Percentiles rank a stretch among this genome's conserved stretches.
These are phyloP conservation scores for Papilio protenor DNA, from an alignment of 2,888 invertebrate genomes.

Conservation along the genomic window DNA sequence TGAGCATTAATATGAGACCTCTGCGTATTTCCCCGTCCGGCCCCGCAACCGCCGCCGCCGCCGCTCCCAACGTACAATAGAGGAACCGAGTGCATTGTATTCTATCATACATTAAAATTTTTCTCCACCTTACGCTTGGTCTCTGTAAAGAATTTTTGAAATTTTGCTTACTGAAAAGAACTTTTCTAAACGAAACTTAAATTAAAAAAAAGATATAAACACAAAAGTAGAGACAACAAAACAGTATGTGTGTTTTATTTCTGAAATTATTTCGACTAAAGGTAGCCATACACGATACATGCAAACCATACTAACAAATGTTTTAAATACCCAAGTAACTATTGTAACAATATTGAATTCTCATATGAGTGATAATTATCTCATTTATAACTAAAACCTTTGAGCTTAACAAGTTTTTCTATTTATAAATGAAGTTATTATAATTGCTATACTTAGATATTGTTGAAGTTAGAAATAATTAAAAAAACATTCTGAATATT, in stretches of 20 bases:
- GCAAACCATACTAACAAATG: not conserved
- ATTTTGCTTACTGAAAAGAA: conserved; percentile 18
- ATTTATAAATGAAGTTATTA: too few species aligned
- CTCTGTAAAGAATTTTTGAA: conserved; percentile 59
- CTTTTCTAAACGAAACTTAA: conserved; percentile 12
- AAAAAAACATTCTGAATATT: too few species aligned
- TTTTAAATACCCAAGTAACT: too few species aligned
- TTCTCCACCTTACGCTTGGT: conserved; percentile 74
- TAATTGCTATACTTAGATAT: too few species aligned
- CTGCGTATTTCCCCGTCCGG: conserved; percentile 59
- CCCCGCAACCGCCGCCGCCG: not conserved
- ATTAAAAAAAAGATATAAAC: conserved; percentile 8
- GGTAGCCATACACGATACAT: not conserved
- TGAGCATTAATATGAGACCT: conserved; percentile 72
- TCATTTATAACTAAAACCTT: too few species aligned
- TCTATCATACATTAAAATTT: conserved; percentile 71
- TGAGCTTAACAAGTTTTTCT: too few species aligned
- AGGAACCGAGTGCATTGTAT: conserved; percentile 74
- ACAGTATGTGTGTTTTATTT: not conserved
- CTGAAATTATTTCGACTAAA: not conserved
- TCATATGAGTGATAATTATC: too few species aligned
- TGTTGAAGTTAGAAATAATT: too few species aligned
- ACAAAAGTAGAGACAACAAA: not conserved
- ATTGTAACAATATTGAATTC: too few species aligned
- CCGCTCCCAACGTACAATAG: conserved; percentile 72